phyloP scores from a whole-genome alignment of 2,797 vertebrate genomes.

The Rhabdophis nuchalis region DNA sequence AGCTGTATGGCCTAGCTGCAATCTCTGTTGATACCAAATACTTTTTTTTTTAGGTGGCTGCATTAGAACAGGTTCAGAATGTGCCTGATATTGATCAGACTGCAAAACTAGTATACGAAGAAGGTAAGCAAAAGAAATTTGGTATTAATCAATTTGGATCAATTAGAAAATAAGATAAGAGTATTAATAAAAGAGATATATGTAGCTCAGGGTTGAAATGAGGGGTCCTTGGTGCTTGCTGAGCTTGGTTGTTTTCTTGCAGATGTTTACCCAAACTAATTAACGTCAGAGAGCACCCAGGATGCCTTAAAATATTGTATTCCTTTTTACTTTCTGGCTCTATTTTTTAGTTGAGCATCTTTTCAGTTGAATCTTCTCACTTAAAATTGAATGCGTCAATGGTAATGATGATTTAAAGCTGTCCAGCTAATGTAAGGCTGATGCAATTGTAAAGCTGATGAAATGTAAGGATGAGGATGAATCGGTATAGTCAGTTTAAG shows the following conservation, averaged over 20 bases:
- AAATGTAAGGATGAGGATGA: no score
- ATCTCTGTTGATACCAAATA: conserved; percentile 10
- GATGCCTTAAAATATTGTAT: no score
- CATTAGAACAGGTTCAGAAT: conserved; percentile 66
- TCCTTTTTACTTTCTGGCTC: neutral
- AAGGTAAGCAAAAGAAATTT: conserved; percentile 76
- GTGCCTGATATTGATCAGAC: conserved; percentile 75
- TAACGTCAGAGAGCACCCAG: neutral
- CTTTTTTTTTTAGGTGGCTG: conserved; percentile 74
- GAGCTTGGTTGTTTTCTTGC: neutral
- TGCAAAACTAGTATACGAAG: conserved; percentile 95
- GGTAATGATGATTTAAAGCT: no score
- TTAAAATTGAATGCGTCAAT: neutral
- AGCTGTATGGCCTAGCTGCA: neutral
- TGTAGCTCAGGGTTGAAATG: neutral
- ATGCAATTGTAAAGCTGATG: no score
- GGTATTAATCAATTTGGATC: neutral
- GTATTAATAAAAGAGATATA: neutral
- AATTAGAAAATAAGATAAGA: neutral
- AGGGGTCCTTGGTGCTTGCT: neutral
- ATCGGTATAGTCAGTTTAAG: no score
- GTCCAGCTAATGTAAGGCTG: no score
- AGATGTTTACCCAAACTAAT: neutral
- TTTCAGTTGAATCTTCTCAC: neutral
- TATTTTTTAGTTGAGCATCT: neutral